Conservation (phyloP, 2,113 vertebrate genomes). For the Elaphurus davidianus region DNA sequence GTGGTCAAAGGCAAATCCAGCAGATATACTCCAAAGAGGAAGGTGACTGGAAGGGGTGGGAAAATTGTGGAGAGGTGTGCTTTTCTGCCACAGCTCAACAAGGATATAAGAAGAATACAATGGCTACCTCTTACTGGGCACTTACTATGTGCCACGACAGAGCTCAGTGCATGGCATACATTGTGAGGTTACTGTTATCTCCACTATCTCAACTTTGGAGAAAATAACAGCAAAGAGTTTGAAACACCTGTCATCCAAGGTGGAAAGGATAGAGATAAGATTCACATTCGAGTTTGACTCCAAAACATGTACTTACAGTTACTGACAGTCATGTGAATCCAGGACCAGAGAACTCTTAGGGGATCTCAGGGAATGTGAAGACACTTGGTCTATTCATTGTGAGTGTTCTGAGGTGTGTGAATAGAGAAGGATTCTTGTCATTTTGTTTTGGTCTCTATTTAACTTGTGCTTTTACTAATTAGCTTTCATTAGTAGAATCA, state of each 20-base stretch:
- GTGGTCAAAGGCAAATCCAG: neutral
- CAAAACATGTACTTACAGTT: neutral
- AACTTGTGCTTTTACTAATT: neutral
- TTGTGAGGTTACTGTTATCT: neutral
- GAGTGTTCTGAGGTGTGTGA: neutral
- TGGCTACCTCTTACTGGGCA: neutral
- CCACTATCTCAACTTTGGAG: neutral
- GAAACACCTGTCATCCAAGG: neutral
- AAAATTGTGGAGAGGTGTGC: neutral
- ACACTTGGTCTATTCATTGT: neutral
- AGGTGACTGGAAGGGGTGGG: neutral
- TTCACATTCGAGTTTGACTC: neutral
- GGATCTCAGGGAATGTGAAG: neutral
- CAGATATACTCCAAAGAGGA: neutral
- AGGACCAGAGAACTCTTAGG: neutral
- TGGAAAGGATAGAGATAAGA: neutral
- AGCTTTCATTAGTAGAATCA: neutral
- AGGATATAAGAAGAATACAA: neutral
- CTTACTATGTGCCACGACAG: neutral
- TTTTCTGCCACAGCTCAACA: neutral
- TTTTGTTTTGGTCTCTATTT: neutral
- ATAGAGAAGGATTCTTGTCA: neutral
- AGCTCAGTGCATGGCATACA: neutral
- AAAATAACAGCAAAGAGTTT: neutral
- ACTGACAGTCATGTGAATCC: neutral